Evolutionary conservation across 2,888 invertebrate species (phyloP).

Genomic region (Griposia aprilina): DNA sequence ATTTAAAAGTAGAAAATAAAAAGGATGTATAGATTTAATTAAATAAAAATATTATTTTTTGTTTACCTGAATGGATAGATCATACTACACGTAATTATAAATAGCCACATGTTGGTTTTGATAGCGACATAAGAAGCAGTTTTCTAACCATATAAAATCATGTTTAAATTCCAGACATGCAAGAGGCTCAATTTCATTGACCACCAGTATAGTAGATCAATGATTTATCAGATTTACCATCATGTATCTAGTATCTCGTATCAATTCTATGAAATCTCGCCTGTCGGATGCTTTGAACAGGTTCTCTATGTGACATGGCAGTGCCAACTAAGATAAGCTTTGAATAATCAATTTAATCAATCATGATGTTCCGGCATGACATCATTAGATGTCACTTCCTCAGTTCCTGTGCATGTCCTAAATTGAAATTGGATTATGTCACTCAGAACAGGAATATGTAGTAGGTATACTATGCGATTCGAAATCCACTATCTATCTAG

Average conservation of each 20-base stretch:
- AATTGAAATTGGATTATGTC: neutral
- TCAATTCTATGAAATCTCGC: neutral
- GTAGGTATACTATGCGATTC: neutral
- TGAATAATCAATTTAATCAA: slow-evolving; percentile 38
- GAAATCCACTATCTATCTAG: neutral
- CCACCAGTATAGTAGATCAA: neutral
- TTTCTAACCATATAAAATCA: neutral
- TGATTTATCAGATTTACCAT: neutral
- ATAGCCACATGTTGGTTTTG: neutral
- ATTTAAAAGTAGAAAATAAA: neutral
- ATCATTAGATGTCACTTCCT: slow-evolving; percentile 5
- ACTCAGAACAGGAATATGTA: neutral
- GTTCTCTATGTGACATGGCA: slow-evolving; percentile 16
- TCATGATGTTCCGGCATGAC: neutral
- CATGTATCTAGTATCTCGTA: neutral
- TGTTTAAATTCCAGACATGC: neutral
- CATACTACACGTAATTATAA: neutral
- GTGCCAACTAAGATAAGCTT: slow-evolving; percentile 19
- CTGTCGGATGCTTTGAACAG: neutral
- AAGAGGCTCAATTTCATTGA: neutral
- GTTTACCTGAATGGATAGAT: neutral
- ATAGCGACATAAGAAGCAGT: neutral
- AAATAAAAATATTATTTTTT: neutral
- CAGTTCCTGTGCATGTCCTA: neutral
- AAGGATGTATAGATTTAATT: neutral